These are phyloP conservation scores for Hetaerina titia DNA, from an alignment of 2,888 invertebrate genomes.

Conservation along the genomic window DNA sequence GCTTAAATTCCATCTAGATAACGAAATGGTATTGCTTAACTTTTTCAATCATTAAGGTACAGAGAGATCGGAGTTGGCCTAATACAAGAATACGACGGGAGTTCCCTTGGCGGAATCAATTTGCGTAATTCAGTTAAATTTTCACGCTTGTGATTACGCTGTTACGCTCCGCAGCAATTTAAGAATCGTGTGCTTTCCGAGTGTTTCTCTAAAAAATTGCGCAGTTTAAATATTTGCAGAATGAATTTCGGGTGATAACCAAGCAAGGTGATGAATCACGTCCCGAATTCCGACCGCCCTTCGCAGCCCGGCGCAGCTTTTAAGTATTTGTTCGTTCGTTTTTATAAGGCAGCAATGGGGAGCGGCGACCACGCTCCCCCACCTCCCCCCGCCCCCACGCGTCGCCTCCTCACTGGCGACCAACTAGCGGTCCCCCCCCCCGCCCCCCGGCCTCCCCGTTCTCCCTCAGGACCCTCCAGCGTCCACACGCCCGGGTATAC, in stretches of 20 bases:
- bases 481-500: background rate
- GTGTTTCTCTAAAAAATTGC: background rate
- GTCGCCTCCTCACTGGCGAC: background rate
- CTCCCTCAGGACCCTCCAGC: background rate
- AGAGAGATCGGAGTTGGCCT: too few relatives aligned
- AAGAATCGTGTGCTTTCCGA: background rate
- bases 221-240: background rate
- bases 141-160: background rate
- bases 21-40: too few relatives aligned
- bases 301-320: background rate
- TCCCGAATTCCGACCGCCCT: background rate
- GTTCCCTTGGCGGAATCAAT: background rate
- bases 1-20: too few relatives aligned
- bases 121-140: background rate
- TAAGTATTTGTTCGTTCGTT: conserved; percentile 19
- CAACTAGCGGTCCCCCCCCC: background rate
- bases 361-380: background rate
- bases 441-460: background rate
- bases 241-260: background rate
- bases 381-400: background rate
- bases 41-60: too few relatives aligned
- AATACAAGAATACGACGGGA: background rate
- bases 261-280: conserved; percentile 6
- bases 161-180: background rate
- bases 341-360: background rate